Evolutionary conservation across 1,140 invertebrate genomes (phyloP), one percentile per base, ranked within the genome.

Genomic region (Drosophila prosaltans): DNA sequence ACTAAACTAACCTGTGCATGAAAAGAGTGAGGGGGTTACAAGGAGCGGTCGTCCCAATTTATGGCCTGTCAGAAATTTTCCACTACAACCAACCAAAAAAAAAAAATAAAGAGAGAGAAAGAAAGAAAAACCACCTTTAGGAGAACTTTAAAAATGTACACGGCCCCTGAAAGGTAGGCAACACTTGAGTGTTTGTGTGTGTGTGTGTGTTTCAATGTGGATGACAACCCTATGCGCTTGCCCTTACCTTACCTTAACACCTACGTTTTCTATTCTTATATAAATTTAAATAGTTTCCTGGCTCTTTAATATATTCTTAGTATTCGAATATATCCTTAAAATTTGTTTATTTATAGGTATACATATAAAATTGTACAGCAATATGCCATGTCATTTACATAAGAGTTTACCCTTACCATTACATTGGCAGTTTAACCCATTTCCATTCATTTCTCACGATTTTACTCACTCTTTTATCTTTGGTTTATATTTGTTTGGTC

Each of bases 61-160:
- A 86, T 88, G 80, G 69, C 67, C 79, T 86, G 82, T 86, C 82
- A 86, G 72, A 86, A 86, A 80, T 86, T 81, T 77, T 51, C 21
- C 75, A 78, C 72, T 74, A 65, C 48, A 51, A 78, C 58, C 26
- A 45, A 36, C 32, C 32, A 36, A 7, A 3, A 3, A 36, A 36
- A 7, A 36, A 36, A 36, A 36, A 36, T 1, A 36, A 36, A 36
- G 6, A 36, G 16, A 30, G 28, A 2, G 28, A 30, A 30, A 30
- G 4, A 30, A 30, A 2, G 2, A 48, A 61, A 67, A 66, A 26
- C 57, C 5, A 24, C 21, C 16, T 10, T 41, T 10, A 28, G 36
- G 7, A 21, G 9, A 30, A 62, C 64, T 82, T 79, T 61, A 76
- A 79, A 67, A 72, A 62, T 69, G 36, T 60, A 40, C 36, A 11